Evolutionary conservation across 2,888 invertebrate species (phyloP), one percentile per base, ranked within the genome.

Genomic region (Hedychridium roseum): DNA sequence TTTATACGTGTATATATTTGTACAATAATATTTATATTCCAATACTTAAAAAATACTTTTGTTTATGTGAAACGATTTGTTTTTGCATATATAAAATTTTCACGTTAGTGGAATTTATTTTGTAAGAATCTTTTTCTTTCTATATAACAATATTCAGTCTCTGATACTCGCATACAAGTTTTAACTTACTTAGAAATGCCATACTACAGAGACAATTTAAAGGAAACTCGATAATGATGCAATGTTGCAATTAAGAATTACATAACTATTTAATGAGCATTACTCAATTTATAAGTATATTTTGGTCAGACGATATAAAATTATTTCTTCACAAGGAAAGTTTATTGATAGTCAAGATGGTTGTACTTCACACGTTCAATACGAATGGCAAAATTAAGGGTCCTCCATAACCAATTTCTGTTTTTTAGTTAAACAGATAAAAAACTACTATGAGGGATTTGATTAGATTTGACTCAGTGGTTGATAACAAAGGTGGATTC

Each of bases 11-110:
- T 32, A 46, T 52, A 49, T 43, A 38, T 61, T 57, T 64, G 57
- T 63, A 63, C 57, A 65, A 43, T 53, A 47, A 50, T 28, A 43
- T 41, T 21, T 50, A 54, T 40, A 43, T 42, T 43, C 50, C 52
- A 54, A 57, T 42, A 56, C 54, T 61, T 61, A 51, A 61, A 65
- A 63, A 63, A 62, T 61, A 65, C 58, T 62, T 58, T 46, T 53
- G 51, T 52, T 45, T 56, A 49, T 53, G 20, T 38, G 46, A 38
- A 46, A 48, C 42, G 41, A 43, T 43, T 44, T 28, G 35, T 23
- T 50, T 52, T n/a, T n/a, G n/a, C n/a, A n/a, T 35, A 50, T 63
- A 65, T 51, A 65, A 63, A 63, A 63, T 63, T 55, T 47, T 59
- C 49, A 62, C 54, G 51, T n/a, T 50, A 58, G 54, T 62, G 55